A percentile compares a stretch with the other conserved stretches of the same genome.
These are phyloP conservation scores for Naja naja DNA, from an alignment of 2,113 vertebrate genomes.

Conservation along the genomic window DNA sequence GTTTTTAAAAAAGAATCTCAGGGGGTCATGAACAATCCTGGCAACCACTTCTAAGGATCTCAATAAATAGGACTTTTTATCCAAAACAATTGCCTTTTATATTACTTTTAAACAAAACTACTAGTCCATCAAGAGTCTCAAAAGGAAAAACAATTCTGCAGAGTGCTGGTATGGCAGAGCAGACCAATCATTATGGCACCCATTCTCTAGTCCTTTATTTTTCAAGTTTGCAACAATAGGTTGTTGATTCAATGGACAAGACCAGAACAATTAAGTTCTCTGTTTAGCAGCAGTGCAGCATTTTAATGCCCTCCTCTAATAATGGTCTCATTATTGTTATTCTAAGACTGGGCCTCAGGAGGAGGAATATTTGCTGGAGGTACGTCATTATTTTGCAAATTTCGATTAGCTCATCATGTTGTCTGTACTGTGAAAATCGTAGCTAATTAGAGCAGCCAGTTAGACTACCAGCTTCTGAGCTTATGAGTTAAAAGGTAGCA, in stretches of 20 bases:
- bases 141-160: conserved; percentile 85
- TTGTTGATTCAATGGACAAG: conserved; percentile 99
- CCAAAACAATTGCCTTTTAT: conserved; percentile 89
- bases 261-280: conserved; percentile 94
- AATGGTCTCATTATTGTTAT: conserved; percentile 99
- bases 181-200: conserved; percentile 94
- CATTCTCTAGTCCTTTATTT: conserved; percentile 90
- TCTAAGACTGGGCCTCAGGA: conserved; percentile 89
- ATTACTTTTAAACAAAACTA: conserved; percentile 87
- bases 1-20: conserved; percentile 66
- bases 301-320: conserved; percentile 95
- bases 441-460: conserved; percentile 92
- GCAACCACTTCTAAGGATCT: conserved; percentile 79
- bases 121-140: conserved; percentile 91
- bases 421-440: conserved; percentile 91
- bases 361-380: conserved; percentile 87
- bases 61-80: conserved; percentile 80
- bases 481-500: conserved; percentile 96
- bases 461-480: conserved; percentile 81
- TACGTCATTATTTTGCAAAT: conserved; percentile 98
- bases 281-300: conserved; percentile 90
- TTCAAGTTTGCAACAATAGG: conserved; percentile 96
- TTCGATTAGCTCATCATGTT: conserved; percentile 97
- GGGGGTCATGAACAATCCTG: conserved; percentile 76
- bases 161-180: conserved; percentile 85